These are phyloP conservation scores for Paramormyrops kingsleyae DNA, from an alignment of 2,113 vertebrate species.

Conservation along the genomic window DNA sequence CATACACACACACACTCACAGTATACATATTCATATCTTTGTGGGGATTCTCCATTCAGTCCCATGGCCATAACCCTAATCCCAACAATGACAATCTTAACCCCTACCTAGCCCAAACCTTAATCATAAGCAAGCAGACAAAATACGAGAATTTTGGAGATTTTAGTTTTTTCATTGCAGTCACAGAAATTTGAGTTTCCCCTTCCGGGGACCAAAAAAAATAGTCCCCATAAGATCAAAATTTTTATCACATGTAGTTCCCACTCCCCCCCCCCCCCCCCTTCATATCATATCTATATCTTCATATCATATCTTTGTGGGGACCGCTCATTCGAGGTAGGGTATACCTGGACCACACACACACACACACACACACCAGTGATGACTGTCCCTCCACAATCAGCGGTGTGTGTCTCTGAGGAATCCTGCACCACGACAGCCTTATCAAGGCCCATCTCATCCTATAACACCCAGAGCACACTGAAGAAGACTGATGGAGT, in stretches of 20 bases:
- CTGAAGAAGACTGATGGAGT: conserved; percentile 21
- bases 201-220: neutral
- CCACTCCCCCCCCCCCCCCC: too few species aligned
- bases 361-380: neutral
- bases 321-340: too few species aligned
- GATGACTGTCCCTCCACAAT: neutral
- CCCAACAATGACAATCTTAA: neutral
- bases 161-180: neutral
- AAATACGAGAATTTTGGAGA: neutral
- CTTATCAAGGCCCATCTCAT: conserved; percentile 19
- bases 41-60: neutral
- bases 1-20: neutral
- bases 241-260: neutral
- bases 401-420: neutral
- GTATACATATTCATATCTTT: neutral
- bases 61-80: neutral
- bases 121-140: neutral
- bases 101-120: neutral
- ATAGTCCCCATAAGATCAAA: neutral
- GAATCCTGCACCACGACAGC: conserved; percentile 10
- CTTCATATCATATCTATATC: too few species aligned
- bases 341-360: neutral
- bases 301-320: too few species aligned
- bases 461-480: neutral
- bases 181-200: neutral